These are phyloP conservation scores for Semicossyphus pulcher DNA, from an alignment of 2,113 vertebrate species.

Conservation along the genomic window DNA sequence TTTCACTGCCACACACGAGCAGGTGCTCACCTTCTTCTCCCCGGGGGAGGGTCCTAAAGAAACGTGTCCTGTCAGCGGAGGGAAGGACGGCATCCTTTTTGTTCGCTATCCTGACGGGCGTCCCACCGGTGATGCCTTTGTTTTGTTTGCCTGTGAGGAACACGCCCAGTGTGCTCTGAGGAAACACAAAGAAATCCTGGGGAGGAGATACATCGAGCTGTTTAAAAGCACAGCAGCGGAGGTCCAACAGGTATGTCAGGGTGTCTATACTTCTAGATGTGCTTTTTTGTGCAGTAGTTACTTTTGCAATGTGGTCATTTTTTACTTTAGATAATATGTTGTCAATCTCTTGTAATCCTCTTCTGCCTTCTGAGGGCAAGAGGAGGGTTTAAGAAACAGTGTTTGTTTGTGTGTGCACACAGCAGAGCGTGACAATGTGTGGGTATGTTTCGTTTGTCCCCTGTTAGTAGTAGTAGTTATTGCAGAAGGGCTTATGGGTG, in stretches of 20 bases:
- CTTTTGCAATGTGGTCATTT: not conserved
- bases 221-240: conserved; percentile 98
- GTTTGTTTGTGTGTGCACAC: conserved; percentile 16
- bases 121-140: conserved; percentile 96
- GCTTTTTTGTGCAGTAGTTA: not conserved
- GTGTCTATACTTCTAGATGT: not conserved
- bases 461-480: conserved; percentile 18
- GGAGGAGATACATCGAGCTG: conserved; percentile 96
- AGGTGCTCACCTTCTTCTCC: conserved; percentile 91
- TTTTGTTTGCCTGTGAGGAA: conserved; percentile 95
- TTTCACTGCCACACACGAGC: conserved; percentile 91
- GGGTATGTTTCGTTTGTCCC: conserved; percentile 37
- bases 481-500: conserved; percentile 47
- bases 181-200: conserved; percentile 96
- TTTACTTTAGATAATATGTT: no score
- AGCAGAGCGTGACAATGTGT: conserved; percentile 5
- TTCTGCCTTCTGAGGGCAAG: conserved; percentile 1
- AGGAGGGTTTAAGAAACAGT: not conserved
- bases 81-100: conserved; percentile 89
- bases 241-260: conserved; percentile 90
- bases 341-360: not conserved
- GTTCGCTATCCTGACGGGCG: conserved; percentile 95
- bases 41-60: conserved; percentile 67
- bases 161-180: conserved; percentile 93
- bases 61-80: conserved; percentile 89